These are phyloP conservation scores for Rotaria sp. DNA, from an alignment of 2,888 invertebrate species.

Conservation along the genomic window DNA sequence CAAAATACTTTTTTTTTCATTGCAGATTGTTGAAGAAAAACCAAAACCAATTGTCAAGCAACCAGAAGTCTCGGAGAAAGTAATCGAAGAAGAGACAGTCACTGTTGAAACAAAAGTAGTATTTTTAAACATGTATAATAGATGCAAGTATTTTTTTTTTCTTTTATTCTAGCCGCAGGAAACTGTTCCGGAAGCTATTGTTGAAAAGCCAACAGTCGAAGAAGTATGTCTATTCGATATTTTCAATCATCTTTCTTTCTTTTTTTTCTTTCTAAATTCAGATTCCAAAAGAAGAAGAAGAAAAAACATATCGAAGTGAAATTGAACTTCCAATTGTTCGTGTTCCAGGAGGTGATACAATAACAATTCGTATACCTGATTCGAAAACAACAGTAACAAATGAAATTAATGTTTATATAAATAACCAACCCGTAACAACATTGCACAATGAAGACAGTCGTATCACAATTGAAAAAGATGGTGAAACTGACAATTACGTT, in stretches of 20 bases:
- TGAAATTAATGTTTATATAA: not conserved
- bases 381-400: not conserved
- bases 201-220: not conserved
- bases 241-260: not conserved
- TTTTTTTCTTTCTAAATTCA: not conserved
- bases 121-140: not conserved
- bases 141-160: too few relatives aligned
- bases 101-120: not conserved
- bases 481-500: not conserved
- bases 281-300: not conserved
- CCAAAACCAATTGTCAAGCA: not conserved
- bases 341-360: not conserved
- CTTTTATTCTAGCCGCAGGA: too few relatives aligned
- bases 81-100: not conserved
- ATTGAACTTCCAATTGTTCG: not conserved
- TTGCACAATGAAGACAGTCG: not conserved
- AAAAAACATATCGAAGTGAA: not conserved
- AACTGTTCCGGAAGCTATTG: not conserved
- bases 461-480: not conserved
- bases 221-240: not conserved
- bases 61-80: not conserved
- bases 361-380: not conserved
- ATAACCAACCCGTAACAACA: not conserved
- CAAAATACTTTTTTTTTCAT: not conserved
- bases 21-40: not conserved